Evolutionary conservation across 2,888 invertebrate species (phyloP), one percentile per base, ranked within the genome.

Genomic region (Coenonympha glycerion): DNA sequence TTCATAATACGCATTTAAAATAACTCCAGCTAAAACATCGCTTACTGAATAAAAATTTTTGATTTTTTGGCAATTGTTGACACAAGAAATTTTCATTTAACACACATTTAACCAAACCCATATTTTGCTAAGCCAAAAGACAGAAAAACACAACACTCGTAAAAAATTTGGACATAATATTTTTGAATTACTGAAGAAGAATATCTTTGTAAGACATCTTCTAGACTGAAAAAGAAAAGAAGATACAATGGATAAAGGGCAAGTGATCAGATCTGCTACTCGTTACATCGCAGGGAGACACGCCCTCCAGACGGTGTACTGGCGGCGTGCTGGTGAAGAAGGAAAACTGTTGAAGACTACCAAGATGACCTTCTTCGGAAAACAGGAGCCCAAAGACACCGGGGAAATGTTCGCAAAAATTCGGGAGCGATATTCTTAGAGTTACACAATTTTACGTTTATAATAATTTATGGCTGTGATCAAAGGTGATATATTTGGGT

Each of bases 261-360:
- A 77, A 47, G 73, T 41, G 6, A 11, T 41, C 6, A 26, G 41
- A n/a, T 28, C 26, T 57, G 90, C 92, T 36, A 91, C 92, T 13
- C 90, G 93, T 51, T 92, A 91, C 72, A 91, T 93, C 59, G 91
- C 91, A 41, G 92, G 93, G 40, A 89, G 92, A 53, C 91, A 92
- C 65, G 92, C 92, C 1, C 89, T 93, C 13, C 93, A 93, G 68
- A 93, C 93, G 0, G 91, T 93, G 0, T 93, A 93, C 65, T 93
- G 93, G 93, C 87, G 92, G 62, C 88, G 90, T 36, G 75, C 81
- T 0, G 81, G 86, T 3, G 83, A 79, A 24, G 69, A 70, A 21
- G 79, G 77, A 57, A 87, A 85, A 22, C 87, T 90, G 51, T 63
- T 89, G 49, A 90, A 85, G 66, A 89, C 89, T 4, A 88, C 89